Evolutionary conservation across 2,797 vertebrate species (phyloP).

Genomic region (Alauda arvensis): DNA sequence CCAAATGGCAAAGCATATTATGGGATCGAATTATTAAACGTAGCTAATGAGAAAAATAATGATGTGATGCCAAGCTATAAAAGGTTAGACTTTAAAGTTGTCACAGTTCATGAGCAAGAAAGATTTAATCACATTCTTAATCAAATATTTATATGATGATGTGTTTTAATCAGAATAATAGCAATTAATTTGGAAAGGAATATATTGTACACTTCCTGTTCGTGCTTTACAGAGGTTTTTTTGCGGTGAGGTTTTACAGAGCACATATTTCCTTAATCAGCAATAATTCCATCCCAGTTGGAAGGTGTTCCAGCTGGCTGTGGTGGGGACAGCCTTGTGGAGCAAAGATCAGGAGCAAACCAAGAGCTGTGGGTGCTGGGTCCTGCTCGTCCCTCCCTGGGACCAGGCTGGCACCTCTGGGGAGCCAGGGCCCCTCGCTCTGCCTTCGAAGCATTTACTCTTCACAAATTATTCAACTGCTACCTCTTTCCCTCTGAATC

Average conservation of each 20-base stretch:
- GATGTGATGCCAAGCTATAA: slow-evolving; percentile 59
- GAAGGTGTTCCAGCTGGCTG: neutral
- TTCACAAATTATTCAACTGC: neutral
- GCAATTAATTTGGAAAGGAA: slow-evolving; percentile 59
- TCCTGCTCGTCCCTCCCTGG: neutral
- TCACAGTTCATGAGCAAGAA: slow-evolving; percentile 65
- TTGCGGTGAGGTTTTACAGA: neutral
- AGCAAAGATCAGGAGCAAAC: neutral
- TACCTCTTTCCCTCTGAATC: neutral
- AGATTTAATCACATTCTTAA: slow-evolving; percentile 67
- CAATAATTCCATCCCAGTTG: neutral
- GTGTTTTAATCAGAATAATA: slow-evolving; percentile 68
- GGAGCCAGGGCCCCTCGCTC: neutral
- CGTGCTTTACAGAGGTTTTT: neutral
- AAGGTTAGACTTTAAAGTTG: slow-evolving; percentile 68
- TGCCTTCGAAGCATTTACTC: neutral
- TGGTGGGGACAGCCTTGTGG: neutral
- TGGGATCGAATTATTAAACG: slow-evolving; percentile 60
- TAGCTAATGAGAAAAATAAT: slow-evolving; percentile 69
- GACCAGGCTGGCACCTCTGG: fast-evolving
- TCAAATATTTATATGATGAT: slow-evolving; percentile 72
- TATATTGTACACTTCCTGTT: slow-evolving; percentile 25
- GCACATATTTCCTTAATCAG: neutral
- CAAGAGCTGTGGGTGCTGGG: neutral
- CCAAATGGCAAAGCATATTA: slow-evolving; percentile 67